Evolutionary conservation across 2,888 invertebrate genomes (phyloP), one percentile per base, ranked within the genome.

Genomic region (Marronus borbonicus): DNA sequence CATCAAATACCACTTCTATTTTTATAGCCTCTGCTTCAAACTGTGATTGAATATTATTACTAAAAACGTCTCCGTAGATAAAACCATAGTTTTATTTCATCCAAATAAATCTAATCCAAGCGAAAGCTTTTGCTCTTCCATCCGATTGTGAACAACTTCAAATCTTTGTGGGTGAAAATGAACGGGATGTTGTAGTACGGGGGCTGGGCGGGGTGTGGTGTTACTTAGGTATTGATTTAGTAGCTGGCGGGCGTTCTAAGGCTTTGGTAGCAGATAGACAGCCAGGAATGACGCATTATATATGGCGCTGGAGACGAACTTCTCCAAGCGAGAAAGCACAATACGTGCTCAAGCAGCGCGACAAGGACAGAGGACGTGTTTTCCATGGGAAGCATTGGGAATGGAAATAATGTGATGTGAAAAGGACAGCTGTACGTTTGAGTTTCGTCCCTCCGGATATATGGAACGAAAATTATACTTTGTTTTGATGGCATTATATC

Each of bases 261-360:
- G 87, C 86, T 87, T 87, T 86, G 86, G 87, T 85, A 86, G 85
- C 87, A 86, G 88, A 88, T 88, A 88, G 88, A 88, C 88, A 88
- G 87, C 85, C 88, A 86, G 86, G 88, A 88, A 87, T 88, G 88
- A 88, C 88, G 88, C 87, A 88, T 88, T 88, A 88, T 89, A 88
- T 88, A 89, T 88, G 88, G 88, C 88, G 88, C 84, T 85, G 87
- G 88, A 88, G 89, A 89, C 88, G 89, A 88, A 88, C 86, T 87
- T 81, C 83, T 80, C 78, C 81, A 84, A 84, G 81, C 80, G 82
- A 84, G 85, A 85, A 76, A 80, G 80, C 77, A 78, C 68, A 74
- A 80, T 72, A 75, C 50, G 17, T 7, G 8, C 24, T 36, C 52
- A 1, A 5, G 0, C 39, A 44, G 31, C 49, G 74, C 50, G 69